Percentiles rank a stretch among this genome's conserved stretches.
phyloP scores from a whole-genome alignment of 2,113 vertebrate genomes.

The Daboia siamensis region DNA sequence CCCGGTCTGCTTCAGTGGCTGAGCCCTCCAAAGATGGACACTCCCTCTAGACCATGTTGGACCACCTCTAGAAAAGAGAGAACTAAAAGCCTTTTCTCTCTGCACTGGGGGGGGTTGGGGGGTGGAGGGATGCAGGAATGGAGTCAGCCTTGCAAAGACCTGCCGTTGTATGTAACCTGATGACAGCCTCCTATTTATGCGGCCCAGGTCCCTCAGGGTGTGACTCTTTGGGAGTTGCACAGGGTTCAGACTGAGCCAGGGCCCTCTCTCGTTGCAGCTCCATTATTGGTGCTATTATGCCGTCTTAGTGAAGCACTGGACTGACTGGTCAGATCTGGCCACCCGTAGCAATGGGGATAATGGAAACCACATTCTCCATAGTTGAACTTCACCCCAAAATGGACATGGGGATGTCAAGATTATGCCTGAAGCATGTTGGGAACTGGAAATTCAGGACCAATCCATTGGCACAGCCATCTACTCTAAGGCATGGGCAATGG shows the following conservation, averaged over 20 bases:
- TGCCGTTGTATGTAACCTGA: constrained; percentile 26
- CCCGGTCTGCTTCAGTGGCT: constrained; percentile 85
- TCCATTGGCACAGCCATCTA: background rate
- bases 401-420: background rate
- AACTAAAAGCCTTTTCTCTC: background rate
- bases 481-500: background rate
- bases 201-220: constrained; percentile 19
- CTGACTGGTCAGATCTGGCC: constrained; percentile 6
- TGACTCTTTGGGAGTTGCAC: constrained; percentile 13
- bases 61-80: background rate
- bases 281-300: constrained; percentile 19
- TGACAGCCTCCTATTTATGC: constrained; percentile 31
- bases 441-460: background rate
- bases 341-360: background rate
- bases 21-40: constrained; percentile 37
- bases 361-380: background rate
- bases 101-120: background rate
- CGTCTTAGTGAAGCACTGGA: constrained; percentile 33
- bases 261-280: constrained; percentile 7
- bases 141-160: constrained; percentile 10
- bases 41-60: background rate
- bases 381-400: background rate
- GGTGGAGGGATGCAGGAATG: background rate
- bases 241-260: constrained; percentile 28
- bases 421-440: background rate